Conservation (phyloP, 1,140 invertebrate species). For the Venustaconcha ellipsiformis region DNA sequence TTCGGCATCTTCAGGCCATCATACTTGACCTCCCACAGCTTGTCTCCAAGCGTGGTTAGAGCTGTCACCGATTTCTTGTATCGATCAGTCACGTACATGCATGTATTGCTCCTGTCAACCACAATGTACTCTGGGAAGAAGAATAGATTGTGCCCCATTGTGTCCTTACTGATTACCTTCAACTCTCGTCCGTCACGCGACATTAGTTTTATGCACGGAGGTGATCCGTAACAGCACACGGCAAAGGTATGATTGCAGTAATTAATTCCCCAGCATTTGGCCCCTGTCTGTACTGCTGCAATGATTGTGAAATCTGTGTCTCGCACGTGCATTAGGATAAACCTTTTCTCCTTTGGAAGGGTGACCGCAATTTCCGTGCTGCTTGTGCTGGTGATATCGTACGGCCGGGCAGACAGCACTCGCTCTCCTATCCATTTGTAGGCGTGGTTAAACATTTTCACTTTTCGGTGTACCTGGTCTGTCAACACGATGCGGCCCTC, state of each 20-base stretch:
- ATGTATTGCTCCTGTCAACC: slow-evolving; percentile 31
- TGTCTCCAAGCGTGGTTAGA: slow-evolving; percentile 35
- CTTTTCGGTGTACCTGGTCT: slow-evolving; percentile 39
- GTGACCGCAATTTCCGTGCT: slow-evolving; percentile 36
- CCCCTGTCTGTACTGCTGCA: slow-evolving; percentile 38
- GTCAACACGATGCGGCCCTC: slow-evolving; percentile 33
- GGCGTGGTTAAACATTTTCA: slow-evolving; percentile 35
- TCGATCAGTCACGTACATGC: slow-evolving; percentile 36
- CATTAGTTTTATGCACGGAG: slow-evolving; percentile 39
- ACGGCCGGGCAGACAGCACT: slow-evolving; percentile 35
- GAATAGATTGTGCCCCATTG: slow-evolving; percentile 33
- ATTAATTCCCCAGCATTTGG: slow-evolving; percentile 38
- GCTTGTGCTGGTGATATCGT: slow-evolving; percentile 29
- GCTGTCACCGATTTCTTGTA: slow-evolving; percentile 35
- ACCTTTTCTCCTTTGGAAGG: slow-evolving; percentile 35
- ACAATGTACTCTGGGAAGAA: slow-evolving; percentile 44
- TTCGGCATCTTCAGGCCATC: slow-evolving; percentile 36
- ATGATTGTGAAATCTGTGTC: slow-evolving; percentile 33
- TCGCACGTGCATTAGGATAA: slow-evolving; percentile 31
- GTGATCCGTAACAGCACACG: slow-evolving; percentile 37
- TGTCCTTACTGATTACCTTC: slow-evolving; percentile 36
- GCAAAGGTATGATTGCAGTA: slow-evolving; percentile 38
- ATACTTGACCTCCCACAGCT: slow-evolving; percentile 37
- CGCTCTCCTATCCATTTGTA: slow-evolving; percentile 40
- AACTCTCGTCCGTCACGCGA: slow-evolving; percentile 39